A percentile compares a stretch with the other conserved stretches of the same genome.
These are phyloP conservation scores for Lepidocyrtinus sp. DNA, from an alignment of 2,888 invertebrate species.

Conservation along the genomic window DNA sequence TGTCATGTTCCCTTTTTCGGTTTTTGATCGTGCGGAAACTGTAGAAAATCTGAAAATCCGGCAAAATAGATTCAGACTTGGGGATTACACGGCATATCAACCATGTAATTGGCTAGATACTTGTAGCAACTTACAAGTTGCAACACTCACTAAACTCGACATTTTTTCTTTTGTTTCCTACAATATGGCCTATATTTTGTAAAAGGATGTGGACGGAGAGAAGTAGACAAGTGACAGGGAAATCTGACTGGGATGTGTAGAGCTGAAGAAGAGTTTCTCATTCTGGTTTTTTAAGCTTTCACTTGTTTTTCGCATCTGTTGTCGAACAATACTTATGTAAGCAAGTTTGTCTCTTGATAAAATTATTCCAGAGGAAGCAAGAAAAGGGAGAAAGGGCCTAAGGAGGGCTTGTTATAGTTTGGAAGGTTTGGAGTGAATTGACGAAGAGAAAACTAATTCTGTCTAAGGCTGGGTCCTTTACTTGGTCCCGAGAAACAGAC, in stretches of 20 bases:
- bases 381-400: slow-evolving; percentile 25
- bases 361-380: slow-evolving; percentile 45
- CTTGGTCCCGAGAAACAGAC: neutral
- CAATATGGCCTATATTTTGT: too few species aligned
- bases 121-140: too few species aligned
- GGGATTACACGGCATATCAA: slow-evolving; percentile 56
- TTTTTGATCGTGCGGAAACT: slow-evolving; percentile 54
- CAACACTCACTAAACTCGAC: too few species aligned
- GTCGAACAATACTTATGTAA: slow-evolving; percentile 56
- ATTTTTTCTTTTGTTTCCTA: too few species aligned
- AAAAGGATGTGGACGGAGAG: too few species aligned
- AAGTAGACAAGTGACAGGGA: too few species aligned
- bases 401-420: neutral
- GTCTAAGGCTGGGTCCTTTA: neutral
- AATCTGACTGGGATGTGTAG: too few species aligned
- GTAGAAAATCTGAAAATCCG: slow-evolving; percentile 47
- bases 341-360: slow-evolving; percentile 53
- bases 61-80: slow-evolving; percentile 40
- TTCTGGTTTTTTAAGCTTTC: neutral
- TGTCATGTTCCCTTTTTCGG: slow-evolving; percentile 15
- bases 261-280: too few species aligned
- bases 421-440: neutral
- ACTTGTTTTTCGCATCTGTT: slow-evolving; percentile 54
- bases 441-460: neutral
- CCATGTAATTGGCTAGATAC: slow-evolving; percentile 55